Evolutionary conservation across 2,797 vertebrate species (phyloP), one percentile per base, ranked within the genome.

Genomic region (Sparidentex hasta): DNA sequence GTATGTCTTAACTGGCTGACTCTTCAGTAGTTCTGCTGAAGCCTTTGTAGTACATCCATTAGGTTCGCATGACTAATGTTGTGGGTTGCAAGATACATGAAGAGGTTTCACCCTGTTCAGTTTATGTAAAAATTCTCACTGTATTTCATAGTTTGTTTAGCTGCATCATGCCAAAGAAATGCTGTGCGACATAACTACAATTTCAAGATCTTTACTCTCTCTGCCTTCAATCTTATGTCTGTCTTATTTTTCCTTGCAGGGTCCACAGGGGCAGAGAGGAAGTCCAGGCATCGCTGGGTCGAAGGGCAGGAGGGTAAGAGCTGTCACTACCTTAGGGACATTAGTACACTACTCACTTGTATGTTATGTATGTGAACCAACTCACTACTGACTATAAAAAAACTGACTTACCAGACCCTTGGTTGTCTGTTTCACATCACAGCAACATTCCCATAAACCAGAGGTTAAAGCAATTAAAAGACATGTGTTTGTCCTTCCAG

Each of bases 281-380:
- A 82, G 88, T 75, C 84, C 95, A 57, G 98, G 98, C 8, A 92
- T 88, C 20, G 90, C 94, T 51, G 98, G 98, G 51, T 82, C 92
- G 6, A 98, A 98, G 90, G 98, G 98, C 85, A 95, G 94, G 91
- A 96, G 95, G 93, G 98, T 99, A 95, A 97, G 97, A 76, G 20
- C 50, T 59, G 20, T 23, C 27, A 64, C 56, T 78, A 62, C 47
- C 43, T 38, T 72, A 69, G 2, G 5, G 55, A 6, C 5, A 62
- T 80, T 20, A 59, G 16, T 38, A 25, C 11, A 12, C 25, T 25
- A 18, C 17, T 62, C 23, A 14, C 46, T 73, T 44, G 27, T 11
- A 13, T 44, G 13, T 47, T 14, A 13, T 17, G 41, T 23, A 27
- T 61, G 7, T 62, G 61, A 82, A 48, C 41, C 29, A 74, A 51